Evolutionary conservation across 2,797 vertebrate genomes (phyloP).

Genomic region (Meriones psammophilus): DNA sequence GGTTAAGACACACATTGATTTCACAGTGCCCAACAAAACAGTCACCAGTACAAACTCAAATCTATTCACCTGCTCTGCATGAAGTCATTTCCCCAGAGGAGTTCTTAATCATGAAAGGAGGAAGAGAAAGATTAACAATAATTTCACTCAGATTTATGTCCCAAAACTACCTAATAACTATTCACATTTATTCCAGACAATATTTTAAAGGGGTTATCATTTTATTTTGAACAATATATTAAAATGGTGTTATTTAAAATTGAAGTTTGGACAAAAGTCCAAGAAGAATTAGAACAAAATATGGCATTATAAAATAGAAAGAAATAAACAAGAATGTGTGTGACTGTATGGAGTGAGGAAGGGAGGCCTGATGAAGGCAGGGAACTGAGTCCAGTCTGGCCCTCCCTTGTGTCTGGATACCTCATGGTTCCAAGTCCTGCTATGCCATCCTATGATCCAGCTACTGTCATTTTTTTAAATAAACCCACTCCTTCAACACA

Average conservation of each 20-base stretch:
- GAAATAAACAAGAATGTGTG: fast-evolving
- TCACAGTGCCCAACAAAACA: background rate
- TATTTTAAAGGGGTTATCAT: background rate
- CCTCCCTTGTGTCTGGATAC: background rate
- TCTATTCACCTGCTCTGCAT: background rate
- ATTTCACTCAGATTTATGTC: background rate
- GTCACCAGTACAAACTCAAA: background rate
- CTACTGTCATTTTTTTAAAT: background rate
- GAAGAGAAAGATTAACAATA: background rate
- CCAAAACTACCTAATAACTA: background rate
- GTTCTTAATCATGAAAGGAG: background rate
- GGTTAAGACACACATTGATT: background rate
- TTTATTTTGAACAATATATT: background rate
- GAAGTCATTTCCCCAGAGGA: background rate
- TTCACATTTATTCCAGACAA: background rate
- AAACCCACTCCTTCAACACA: background rate
- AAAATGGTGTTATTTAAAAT: background rate
- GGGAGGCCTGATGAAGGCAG: background rate
- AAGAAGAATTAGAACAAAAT: background rate
- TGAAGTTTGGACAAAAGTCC: background rate
- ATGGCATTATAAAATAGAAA: background rate
- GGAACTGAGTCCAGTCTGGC: fast-evolving
- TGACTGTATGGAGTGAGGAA: fast-evolving
- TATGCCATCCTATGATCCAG: background rate
- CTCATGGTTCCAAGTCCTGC: fast-evolving